Conservation (phyloP, 53 echinoderm and acorn worm genomes). For the Arbacia lixula region DNA sequence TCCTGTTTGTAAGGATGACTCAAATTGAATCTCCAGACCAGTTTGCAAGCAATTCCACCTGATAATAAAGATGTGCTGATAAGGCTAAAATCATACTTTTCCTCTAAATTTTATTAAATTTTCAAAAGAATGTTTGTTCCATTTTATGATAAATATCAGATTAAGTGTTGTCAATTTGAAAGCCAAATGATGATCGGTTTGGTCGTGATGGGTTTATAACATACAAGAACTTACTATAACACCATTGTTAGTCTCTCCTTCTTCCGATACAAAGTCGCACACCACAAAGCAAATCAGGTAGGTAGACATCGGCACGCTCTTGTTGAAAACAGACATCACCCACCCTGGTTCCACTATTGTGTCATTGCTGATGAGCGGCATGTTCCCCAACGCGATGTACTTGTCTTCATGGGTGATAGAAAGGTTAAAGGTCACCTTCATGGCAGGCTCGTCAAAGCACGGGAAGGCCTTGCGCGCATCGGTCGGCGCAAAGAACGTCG, state of each 20-base stretch:
- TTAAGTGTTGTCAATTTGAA: no score
- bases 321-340: conserved; percentile 71
- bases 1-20: no score
- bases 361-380: conserved; percentile 65
- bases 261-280: conserved; percentile 73
- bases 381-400: conserved; percentile 87
- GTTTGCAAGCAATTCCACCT: no score
- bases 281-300: conserved; percentile 89
- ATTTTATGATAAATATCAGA: no score
- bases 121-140: no score
- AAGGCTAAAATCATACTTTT: no score
- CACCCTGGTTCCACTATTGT: conserved; percentile 55
- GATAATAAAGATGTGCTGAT: no score
- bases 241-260: conserved; percentile 51
- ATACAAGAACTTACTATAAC: conserved; percentile 72
- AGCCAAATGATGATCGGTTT: no score
- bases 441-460: conserved; percentile 94
- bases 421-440: conserved; percentile 88
- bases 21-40: no score
- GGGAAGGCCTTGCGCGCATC: conserved; percentile 96
- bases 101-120: no score
- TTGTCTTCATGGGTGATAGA: conserved; percentile 64
- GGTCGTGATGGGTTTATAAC: no score
- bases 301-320: conserved; percentile 92
- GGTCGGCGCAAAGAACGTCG: conserved; percentile 90